Evolutionary conservation across 2,113 vertebrate genomes (phyloP), one percentile per base, ranked within the genome.

Genomic region (Charadrius vociferus): DNA sequence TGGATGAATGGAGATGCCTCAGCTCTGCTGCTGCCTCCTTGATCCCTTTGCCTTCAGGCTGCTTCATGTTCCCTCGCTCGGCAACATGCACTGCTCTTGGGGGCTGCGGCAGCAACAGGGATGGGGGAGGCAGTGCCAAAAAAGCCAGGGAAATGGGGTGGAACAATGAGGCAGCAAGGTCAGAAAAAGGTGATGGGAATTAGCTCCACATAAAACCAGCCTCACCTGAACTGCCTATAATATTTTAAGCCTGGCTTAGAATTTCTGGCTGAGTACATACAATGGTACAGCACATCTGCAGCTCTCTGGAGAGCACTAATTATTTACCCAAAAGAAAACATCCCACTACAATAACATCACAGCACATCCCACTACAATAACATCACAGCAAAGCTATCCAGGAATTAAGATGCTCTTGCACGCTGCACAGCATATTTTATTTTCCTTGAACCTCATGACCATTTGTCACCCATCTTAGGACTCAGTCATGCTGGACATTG

Each of bases 321-420:
- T 85, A 95, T 90, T 96, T 56, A 94, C 73, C 70, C 43, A 19
- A 88, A 92, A 88, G 92, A 94, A 96, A 96, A 93, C 30, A 95
- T 34, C 79, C 20, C 0, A 0, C 81, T 81, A 27, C 26, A 77
- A 85, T 39, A 93, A 88, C 90, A 83, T 32, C 67, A n/a, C 63
- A 87, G 74, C 77, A 70, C 19, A 59, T 34, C 79, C 20, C 0
- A 0, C 81, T 81, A 27, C 26, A 77, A 85, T 39, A 93, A 88
- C 90, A 83, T 32, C 67, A n/a, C 63, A 87, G 74, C 77, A 70
- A 16, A 59, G 14, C 34, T 29, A 86, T n/a, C 45, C 50, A 83
- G 47, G 59, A 92, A 94, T 80, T 86, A 90, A 78, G 87, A 85
- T 75, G 87, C 70, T 80, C 85, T 65, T 58, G 58, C 88, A 95